Base-by-base conservation (phyloP, 2,113 vertebrate species). In the Amazona guildingii region DNA sequence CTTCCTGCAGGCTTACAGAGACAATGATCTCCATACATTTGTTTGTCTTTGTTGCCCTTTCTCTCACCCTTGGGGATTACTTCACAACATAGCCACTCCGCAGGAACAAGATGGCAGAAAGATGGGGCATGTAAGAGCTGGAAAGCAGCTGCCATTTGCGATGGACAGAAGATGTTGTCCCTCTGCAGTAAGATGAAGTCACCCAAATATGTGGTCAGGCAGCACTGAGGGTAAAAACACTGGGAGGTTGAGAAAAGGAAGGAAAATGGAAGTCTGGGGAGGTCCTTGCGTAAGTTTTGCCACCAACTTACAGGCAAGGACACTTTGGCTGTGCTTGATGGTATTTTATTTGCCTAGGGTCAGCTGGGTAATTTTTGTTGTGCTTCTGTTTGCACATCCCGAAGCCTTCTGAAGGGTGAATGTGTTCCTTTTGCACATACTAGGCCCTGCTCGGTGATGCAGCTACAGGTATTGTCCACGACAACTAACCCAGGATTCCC, bases 21-120 rank as follows among this genome's bases (percentile, higher is more conserved):
- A 68, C 0, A 0, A 37, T 41, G 44, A 55, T 79, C 35, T 63
- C 75, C 49, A n/a, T 27, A 31, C 3, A 69, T 57, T 83, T 72
- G 33, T 37, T 83, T 87, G 76, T 28, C 51, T 73, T 84, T 52
- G 51, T 25, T 91, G 43, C 27, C 37, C 52, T 93, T 82, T 85
- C 27, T 88, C 35, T 95, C 63, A 79, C 52, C 52, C n/a, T 46
- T 4, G 1, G 41, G 64, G 63, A 90, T 43, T 46, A 77, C 7
- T 88, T 69, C 35, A 19, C 14, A 37, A n/a, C n/a, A 31, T 11
- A 29, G 29, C 35, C 7, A 23, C 39, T 48, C 21, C 0, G 0
- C 16, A 11, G 46, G 31, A 92, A 46, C 59, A 66, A 55, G 46
- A 52, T 6, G 29, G 33, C 33, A 72, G 54, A 20, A 85, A 59